These are phyloP conservation scores for Parnassius apollo DNA, from an alignment of 2,888 invertebrate species.

Conservation along the genomic window DNA sequence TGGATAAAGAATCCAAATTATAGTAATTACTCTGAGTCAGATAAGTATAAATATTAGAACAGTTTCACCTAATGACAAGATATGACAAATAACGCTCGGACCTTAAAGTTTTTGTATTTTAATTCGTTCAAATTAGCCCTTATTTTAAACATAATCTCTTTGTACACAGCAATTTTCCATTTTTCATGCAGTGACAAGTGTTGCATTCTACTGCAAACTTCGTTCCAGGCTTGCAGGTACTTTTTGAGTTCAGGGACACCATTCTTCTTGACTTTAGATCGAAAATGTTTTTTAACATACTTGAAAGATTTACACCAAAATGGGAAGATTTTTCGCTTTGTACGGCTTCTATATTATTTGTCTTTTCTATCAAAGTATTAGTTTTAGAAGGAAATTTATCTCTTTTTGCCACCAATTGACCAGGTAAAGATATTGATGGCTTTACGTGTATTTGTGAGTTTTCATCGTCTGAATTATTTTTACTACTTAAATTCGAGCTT, in stretches of 20 bases:
- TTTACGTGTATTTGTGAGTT: background rate
- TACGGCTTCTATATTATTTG: background rate
- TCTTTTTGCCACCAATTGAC: background rate
- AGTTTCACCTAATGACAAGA: no score
- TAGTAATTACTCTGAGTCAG: no score
- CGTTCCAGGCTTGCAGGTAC: conserved; percentile 47
- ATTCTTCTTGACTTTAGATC: conserved; percentile 39
- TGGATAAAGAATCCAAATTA: no score
- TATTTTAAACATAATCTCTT: conserved; percentile 39
- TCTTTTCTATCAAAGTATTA: background rate
- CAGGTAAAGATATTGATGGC: background rate
- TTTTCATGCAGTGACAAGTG: conserved; percentile 57
- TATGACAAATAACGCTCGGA: no score
- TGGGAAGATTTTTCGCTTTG: background rate
- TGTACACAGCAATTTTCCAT: conserved; percentile 57
- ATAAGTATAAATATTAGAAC: no score
- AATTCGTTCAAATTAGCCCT: no score
- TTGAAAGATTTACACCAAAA: conserved; percentile 8
- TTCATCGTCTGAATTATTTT: conserved; percentile 4
- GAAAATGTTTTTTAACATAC: conserved; percentile 40
- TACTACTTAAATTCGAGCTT: background rate
- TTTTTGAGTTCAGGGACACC: conserved; percentile 41
- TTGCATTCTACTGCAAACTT: conserved; percentile 46
- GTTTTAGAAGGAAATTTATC: background rate
- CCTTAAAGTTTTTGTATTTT: no score